Base-by-base conservation (phyloP, 2,888 invertebrate species). In the Orchesellides sinensis region DNA sequence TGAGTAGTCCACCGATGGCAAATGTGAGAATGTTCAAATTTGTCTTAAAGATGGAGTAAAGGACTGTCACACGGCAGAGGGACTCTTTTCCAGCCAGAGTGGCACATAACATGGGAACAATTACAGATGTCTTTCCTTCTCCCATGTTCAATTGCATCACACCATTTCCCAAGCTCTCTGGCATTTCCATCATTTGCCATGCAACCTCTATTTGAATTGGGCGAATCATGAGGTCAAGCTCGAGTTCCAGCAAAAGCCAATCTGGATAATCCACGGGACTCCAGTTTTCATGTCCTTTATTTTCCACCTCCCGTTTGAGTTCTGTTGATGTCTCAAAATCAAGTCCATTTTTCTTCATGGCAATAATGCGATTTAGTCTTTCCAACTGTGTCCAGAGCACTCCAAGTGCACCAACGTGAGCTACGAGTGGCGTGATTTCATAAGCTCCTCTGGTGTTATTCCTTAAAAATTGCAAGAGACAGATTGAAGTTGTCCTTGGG, bases 91-190 rank as follows among this genome's bases (percentile, higher is more conserved):
- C 56, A 3, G 85, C 49, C 8, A 70, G 27, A 0, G 81, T 19
- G 25, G 65, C 54, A 10, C 40, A 40, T 2, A 87, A 56, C 32
- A 87, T 47, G 2, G 87, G 87, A 0, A 85, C 83, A 47, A 87
- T 86, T 8, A 87, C 81, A 1, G 86, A 79, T 8, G 87, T 86
- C 77, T 86, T 45, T 23, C 86, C 86, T 59, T 86, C 86, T 4
- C 86, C 86, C 86, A 86, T 86, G 45, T 86, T 86, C 17, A 86
- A 68, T 47, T 87, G 87, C 69, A 83, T 65, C 1, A 85, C 82
- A 6, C 78, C 69, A 66, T 87, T 83, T 8, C 35, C 45, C 8
- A 66, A 54, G 6, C 56, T 29, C 10, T 73, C 77, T 2, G 69
- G 61, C 19, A 85, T 83, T 29, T 74, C n/a, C 17, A 84, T 68